Evolutionary conservation across 1,140 invertebrate genomes (phyloP), one percentile per base, ranked within the genome.

Genomic region (Lordiphosa collinella): DNA sequence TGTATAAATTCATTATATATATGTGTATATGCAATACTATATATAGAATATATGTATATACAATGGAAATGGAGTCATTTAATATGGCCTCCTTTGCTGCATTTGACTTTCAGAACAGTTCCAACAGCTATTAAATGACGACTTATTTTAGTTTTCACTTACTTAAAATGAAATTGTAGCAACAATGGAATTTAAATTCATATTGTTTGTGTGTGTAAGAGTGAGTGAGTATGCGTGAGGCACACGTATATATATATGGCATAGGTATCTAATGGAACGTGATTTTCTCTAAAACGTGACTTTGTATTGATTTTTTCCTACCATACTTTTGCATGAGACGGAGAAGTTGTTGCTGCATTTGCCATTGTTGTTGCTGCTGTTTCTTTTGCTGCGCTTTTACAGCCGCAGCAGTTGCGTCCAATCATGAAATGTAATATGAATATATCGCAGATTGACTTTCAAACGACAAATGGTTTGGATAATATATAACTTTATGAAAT

Each of bases 291-390:
- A 73, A 88, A 88, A 88, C 86, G 86, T 88, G 86, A 88, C 86
- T 88, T 88, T 88, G 74, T 88, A 88, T 88, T 88, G 86, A 88
- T 88, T 88, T 88, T 84, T 82, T 69, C 70, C 37, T 72, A 84
- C 49, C 35, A 36, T 32, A 13, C 43, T 35, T 48, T 51, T 47
- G 50, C 57, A 58, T 60, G 48, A 84, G 58, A 50, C 64, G 36
- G 35, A 36, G 25, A 61, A 35, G 32, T 67, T 49, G 31, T 44
- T 50, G 16, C 55, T 70, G 59, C 31, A 60, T 37, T 65, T 79
- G 49, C 58, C 18, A 13, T 47, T 73, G 48, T 64, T 54, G 13
- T 57, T 53, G 47, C 25, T 52, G 36, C 37, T 49, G 49, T 44
- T 49, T 34, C 16, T 36, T 35, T 22, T 59, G 41, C 34, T 49